Evolutionary conservation across 2,888 invertebrate genomes (phyloP).

Genomic region (Ypsolopha sequella): DNA sequence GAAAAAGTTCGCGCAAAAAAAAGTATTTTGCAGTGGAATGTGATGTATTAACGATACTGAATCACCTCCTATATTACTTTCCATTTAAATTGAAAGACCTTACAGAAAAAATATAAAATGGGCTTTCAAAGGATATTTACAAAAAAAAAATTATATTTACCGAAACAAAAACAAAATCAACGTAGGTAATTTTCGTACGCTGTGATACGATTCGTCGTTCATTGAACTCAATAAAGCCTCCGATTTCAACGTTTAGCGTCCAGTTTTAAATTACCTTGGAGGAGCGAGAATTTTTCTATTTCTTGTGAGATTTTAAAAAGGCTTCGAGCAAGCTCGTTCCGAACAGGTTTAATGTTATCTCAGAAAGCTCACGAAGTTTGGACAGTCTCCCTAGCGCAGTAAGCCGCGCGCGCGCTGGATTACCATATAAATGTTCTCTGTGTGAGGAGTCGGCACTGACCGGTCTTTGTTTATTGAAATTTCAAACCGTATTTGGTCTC

Average conservation of each 20-base stretch:
- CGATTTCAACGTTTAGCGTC: neutral
- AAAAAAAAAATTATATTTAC: neutral
- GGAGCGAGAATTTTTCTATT: neutral
- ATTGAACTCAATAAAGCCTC: neutral
- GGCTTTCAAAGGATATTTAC: neutral
- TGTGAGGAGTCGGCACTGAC: conserved; percentile 23
- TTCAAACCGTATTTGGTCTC: conserved; percentile 16
- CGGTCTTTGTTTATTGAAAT: conserved; percentile 37
- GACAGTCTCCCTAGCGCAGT: neutral
- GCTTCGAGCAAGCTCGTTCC: conserved; percentile 1
- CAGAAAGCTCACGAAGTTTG: conserved; percentile 15
- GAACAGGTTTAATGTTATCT: conserved; percentile 16
- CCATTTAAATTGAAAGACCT: too few relatives aligned
- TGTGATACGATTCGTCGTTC: neutral
- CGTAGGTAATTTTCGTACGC: neutral
- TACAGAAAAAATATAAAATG: too few relatives aligned
- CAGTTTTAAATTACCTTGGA: neutral
- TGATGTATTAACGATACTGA: too few relatives aligned
- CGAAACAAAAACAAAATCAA: neutral
- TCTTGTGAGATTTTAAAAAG: neutral
- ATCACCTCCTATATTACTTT: too few relatives aligned
- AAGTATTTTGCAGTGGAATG: too few relatives aligned
- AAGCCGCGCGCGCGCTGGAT: conserved; percentile 19
- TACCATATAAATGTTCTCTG: conserved; percentile 41
- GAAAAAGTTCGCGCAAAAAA: too few relatives aligned